Conservation (phyloP, 2,888 invertebrate genomes). For the Morpho deidamia region DNA sequence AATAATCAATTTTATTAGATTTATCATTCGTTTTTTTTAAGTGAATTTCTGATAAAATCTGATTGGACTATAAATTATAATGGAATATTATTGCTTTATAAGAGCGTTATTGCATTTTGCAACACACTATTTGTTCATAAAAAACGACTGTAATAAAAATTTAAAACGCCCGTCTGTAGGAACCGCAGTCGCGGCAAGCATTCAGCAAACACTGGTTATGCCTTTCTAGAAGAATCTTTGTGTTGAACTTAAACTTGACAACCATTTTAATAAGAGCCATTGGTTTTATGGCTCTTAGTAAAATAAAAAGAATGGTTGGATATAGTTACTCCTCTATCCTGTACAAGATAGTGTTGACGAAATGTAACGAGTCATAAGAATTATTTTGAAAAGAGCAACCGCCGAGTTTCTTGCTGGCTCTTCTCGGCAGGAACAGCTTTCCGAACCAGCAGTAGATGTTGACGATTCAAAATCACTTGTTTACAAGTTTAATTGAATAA, state of each 20-base stretch:
- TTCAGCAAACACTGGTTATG: constrained; percentile 5
- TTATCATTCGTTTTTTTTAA: background rate
- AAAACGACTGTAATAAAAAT: background rate
- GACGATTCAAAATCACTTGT: no score
- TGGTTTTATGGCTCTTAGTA: no score
- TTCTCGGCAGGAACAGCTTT: no score
- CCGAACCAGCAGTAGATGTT: no score
- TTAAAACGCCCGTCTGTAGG: constrained; percentile 3
- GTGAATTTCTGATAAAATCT: background rate
- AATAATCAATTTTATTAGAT: constrained; percentile 8
- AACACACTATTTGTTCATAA: background rate
- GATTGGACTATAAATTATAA: background rate
- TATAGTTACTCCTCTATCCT: no score
- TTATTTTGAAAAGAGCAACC: no score
- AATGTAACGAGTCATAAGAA: no score
- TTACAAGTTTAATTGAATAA: no score
- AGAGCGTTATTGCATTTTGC: background rate
- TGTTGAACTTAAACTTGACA: constrained; percentile 26
- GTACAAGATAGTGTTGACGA: no score
- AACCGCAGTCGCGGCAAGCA: background rate
- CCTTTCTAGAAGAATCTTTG: background rate
- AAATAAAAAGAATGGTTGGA: no score
- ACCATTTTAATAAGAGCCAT: constrained; percentile 8
- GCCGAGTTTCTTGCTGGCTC: no score
- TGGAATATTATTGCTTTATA: background rate